Evolutionary conservation across 37 sponge, comb jelly and placozoan species (phyloP).

Genomic region (Amphimedon queenslandica): DNA sequence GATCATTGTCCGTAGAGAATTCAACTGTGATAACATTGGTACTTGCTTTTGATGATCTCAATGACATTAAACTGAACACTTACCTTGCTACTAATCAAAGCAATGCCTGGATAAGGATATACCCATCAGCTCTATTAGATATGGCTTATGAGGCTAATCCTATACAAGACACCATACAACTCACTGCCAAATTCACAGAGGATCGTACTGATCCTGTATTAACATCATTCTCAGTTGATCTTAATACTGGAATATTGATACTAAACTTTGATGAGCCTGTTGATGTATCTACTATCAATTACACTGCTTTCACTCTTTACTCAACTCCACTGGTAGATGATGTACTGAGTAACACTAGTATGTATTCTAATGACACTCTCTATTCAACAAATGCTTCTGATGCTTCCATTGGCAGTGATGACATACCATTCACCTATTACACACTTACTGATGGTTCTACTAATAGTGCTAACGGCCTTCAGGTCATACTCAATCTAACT

Average conservation of each 20-base stretch:
- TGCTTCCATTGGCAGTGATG: neutral
- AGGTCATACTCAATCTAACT: constrained; percentile 45
- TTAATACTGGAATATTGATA: constrained; percentile 61
- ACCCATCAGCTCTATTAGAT: constrained; percentile 42
- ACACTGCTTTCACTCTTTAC: constrained; percentile 54
- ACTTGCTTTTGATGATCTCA: constrained; percentile 75
- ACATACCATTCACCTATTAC: constrained; percentile 1
- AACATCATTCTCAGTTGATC: constrained; percentile 56
- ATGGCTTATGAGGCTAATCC: constrained; percentile 72
- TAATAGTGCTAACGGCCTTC: constrained; percentile 72
- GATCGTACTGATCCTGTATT: constrained; percentile 56
- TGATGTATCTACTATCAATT: constrained; percentile 47
- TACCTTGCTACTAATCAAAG: constrained; percentile 46
- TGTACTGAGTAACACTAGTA: neutral
- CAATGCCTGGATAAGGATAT: constrained; percentile 56
- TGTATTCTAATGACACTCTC: no score
- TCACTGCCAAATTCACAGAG: constrained; percentile 14
- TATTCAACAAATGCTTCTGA: neutral
- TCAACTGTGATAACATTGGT: constrained; percentile 48
- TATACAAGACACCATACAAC: constrained; percentile 4
- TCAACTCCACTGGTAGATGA: constrained; percentile 8
- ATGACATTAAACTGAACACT: constrained; percentile 76
- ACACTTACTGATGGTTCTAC: constrained; percentile 75
- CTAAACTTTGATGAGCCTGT: constrained; percentile 89
- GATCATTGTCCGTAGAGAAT: constrained; percentile 40